Evolutionary conservation across 2,113 vertebrate genomes (phyloP).

Genomic region (Platichthys flesus): DNA sequence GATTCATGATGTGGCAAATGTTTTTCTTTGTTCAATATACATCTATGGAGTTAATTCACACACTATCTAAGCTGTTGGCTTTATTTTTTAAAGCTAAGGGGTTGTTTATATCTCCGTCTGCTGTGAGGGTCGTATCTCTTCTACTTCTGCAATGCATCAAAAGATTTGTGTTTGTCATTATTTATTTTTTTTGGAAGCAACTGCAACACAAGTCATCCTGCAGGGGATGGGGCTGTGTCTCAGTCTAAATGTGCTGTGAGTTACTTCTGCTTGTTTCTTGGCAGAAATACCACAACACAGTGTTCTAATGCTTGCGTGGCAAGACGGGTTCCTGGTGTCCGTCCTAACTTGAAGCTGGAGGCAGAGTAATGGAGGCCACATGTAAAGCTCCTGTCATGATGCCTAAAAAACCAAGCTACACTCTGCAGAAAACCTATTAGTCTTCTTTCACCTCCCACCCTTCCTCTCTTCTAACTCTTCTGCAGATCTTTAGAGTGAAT

Average conservation of each 20-base stretch:
- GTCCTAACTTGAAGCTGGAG: constrained; percentile 6
- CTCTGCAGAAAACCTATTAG: background rate
- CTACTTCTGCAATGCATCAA: too few species aligned
- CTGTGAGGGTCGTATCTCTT: too few species aligned
- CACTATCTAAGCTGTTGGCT: too few species aligned
- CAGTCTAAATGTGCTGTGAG: constrained; percentile 1
- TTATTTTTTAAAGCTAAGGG: background rate
- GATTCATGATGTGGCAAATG: too few species aligned
- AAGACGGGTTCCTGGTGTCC: constrained; percentile 23
- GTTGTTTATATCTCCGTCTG: too few species aligned
- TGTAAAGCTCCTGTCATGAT: constrained; percentile 6
- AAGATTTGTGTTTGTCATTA: too few species aligned
- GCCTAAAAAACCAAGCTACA: background rate
- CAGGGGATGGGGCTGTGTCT: background rate
- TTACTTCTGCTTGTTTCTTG: constrained; percentile 6
- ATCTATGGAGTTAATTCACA: too few species aligned
- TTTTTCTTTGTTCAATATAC: too few species aligned
- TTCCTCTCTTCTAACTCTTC: too few species aligned
- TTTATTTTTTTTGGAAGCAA: too few species aligned
- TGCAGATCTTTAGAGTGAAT: too few species aligned
- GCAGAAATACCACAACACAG: background rate
- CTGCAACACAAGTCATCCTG: too few species aligned
- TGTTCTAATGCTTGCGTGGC: constrained; percentile 1
- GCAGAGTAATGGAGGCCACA: constrained; percentile 18
- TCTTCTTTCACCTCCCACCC: background rate